Conservation (phyloP, 1,140 invertebrate species). For the Drosophila saltans region DNA sequence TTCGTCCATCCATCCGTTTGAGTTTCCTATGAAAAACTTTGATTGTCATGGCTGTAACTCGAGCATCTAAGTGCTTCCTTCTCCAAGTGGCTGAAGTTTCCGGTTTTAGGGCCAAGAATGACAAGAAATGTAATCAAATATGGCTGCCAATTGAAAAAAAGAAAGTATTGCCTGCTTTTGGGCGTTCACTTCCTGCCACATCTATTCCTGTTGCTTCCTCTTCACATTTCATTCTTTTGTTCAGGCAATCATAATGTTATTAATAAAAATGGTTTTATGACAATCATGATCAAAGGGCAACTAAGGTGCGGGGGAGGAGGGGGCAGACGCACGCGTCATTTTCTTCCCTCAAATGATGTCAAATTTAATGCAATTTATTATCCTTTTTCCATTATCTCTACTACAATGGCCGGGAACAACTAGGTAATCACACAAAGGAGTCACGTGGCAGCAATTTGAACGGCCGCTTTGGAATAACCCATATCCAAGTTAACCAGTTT, state of each 20-base stretch:
- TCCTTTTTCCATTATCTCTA: slow-evolving; percentile 80
- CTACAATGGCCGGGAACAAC: slow-evolving; percentile 34
- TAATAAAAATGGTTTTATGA: slow-evolving; percentile 73
- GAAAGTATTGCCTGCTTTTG: slow-evolving; percentile 23
- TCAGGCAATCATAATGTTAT: slow-evolving; percentile 73
- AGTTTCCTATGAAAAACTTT: slow-evolving; percentile 67
- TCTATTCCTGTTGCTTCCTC: not conserved
- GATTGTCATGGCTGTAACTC: slow-evolving; percentile 55
- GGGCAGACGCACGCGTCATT: slow-evolving; percentile 43
- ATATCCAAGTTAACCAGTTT: slow-evolving; percentile 23
- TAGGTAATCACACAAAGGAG: slow-evolving; percentile 68
- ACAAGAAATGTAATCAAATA: slow-evolving; percentile 20
- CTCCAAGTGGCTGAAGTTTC: slow-evolving; percentile 57
- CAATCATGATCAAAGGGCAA: slow-evolving; percentile 67
- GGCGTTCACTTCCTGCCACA: slow-evolving; percentile 5
- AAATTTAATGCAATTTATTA: slow-evolving; percentile 83
- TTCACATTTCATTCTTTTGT: slow-evolving; percentile 2
- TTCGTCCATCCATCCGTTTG: slow-evolving; percentile 34
- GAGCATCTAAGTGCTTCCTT: slow-evolving; percentile 73
- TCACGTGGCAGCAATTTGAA: slow-evolving; percentile 81
- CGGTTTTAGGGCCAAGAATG: slow-evolving; percentile 33
- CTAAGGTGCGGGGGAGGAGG: not conserved
- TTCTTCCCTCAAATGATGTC: slow-evolving; percentile 53
- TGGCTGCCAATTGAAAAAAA: slow-evolving; percentile 23
- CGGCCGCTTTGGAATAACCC: slow-evolving; percentile 43